Percentiles rank a stretch among this genome's conserved stretches.
Evolutionary conservation across 2,888 invertebrate genomes (phyloP).

Genomic region (Cryptocheilus praepositus): DNA sequence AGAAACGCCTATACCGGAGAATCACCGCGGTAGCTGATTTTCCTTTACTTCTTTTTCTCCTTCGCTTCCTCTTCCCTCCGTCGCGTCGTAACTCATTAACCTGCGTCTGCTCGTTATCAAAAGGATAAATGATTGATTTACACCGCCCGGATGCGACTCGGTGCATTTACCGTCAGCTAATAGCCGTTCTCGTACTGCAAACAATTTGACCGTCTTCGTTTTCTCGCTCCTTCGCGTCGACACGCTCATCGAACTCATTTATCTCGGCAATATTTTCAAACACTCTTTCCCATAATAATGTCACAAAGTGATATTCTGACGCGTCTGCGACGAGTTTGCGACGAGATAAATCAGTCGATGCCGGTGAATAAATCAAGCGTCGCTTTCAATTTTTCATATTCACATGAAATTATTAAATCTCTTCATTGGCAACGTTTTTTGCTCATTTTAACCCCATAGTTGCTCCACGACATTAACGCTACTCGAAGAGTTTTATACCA

Average conservation of each 20-base stretch:
- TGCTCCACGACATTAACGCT: no score
- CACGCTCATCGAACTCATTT: conserved; percentile 1
- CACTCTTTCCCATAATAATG: background rate
- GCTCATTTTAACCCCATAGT: no score
- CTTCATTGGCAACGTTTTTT: no score
- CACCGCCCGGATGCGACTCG: conserved; percentile 22
- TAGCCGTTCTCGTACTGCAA: conserved; percentile 39
- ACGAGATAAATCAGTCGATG: no score
- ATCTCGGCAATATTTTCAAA: conserved; percentile 7
- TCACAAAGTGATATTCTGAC: background rate
- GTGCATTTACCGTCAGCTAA: conserved; percentile 40
- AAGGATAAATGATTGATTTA: conserved; percentile 41
- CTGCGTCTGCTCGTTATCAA: background rate
- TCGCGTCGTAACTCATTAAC: conserved; percentile 3
- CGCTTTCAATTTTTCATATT: no score
- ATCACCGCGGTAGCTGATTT: no score
- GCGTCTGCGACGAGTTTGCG: no score
- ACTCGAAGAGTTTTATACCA: no score
- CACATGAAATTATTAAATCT: no score
- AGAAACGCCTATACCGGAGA: no score
- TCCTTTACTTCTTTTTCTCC: no score
- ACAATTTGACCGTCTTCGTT: conserved; percentile 33
- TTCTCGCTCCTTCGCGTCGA: background rate
- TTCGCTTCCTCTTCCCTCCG: background rate
- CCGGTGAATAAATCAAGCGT: no score